phyloP scores from a whole-genome alignment of 2,797 vertebrate genomes.

The Rhabdophis nuchalis region DNA sequence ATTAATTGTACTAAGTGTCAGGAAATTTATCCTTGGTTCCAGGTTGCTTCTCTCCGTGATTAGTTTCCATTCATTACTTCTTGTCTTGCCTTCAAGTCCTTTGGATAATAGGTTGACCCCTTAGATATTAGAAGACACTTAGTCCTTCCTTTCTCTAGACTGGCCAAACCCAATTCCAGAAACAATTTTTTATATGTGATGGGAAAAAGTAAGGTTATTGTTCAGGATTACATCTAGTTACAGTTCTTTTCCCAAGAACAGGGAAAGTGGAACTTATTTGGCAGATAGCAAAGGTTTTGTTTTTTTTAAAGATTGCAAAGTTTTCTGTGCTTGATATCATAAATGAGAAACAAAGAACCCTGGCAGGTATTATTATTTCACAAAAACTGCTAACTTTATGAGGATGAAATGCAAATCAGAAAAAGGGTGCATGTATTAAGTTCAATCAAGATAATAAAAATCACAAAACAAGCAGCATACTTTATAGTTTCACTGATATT shows the following conservation, averaged over 20 bases:
- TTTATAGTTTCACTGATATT: slow-evolving; percentile 38
- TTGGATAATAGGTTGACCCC: too few relatives aligned
- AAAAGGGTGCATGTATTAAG: slow-evolving; percentile 67
- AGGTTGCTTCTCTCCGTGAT: too few relatives aligned
- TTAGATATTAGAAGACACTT: too few relatives aligned
- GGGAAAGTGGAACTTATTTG: slow-evolving; percentile 54
- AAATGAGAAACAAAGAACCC: slow-evolving; percentile 41
- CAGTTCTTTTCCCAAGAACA: slow-evolving; percentile 11
- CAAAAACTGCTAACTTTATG: slow-evolving; percentile 56
- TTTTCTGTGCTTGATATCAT: slow-evolving; percentile 44
- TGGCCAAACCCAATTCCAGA: too few relatives aligned
- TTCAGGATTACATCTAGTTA: slow-evolving; percentile 30
- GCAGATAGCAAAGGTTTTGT: slow-evolving; percentile 30
- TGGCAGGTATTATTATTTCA: slow-evolving; percentile 33
- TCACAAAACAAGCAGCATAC: slow-evolving; percentile 40
- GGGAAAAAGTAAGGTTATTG: slow-evolving; percentile 14
- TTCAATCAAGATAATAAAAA: slow-evolving; percentile 58
- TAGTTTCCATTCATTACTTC: too few relatives aligned
- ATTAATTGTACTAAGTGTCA: too few relatives aligned
- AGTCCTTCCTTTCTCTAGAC: too few relatives aligned
- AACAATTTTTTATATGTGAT: too few relatives aligned
- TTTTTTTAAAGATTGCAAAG: slow-evolving; percentile 10
- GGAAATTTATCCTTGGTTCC: too few relatives aligned
- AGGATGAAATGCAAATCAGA: slow-evolving; percentile 51
- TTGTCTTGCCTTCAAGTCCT: too few relatives aligned